Evolutionary conservation across 2,888 invertebrate genomes (phyloP), one percentile per base, ranked within the genome.

Genomic region (Junonia oenone): DNA sequence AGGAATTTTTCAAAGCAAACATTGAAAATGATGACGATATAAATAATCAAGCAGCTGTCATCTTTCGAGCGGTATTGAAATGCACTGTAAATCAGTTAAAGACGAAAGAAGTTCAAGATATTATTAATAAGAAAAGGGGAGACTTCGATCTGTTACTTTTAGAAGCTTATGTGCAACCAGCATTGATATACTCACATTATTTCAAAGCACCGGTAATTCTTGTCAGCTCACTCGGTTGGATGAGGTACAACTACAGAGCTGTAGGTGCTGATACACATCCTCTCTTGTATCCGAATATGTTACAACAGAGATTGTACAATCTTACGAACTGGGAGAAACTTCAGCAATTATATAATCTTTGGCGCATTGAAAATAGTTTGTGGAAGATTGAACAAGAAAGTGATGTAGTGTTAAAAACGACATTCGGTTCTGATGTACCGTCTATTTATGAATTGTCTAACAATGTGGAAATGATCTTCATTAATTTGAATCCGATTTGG

Each of bases 121-220:
- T 63, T 1, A 40, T 70, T 1, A n/a, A 38, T 1, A 51, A 62
- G 6, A 59, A 59, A n/a, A 55, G 64, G 17, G 51, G 55, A 0
- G 35, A 66, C 14, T 64, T 73, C 57, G 76, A 81, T 64, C 48
- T 81, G 6, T 2, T 81, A 1, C 2, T 80, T 0, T 0, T 66
- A 5, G 81, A 81, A 69, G 68, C 72, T 2, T 63, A 51, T 14
- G 26, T 63, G 0, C 58, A 64, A 49, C 59, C 68, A 0, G 56
- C 66, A 0, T 52, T 77, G 17, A 65, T 63, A 0, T 66, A 74
- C 4, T 64, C 73, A 0, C 70, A 78, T 51, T 15, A 74, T 1
- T 73, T 65, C 15, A 75, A 79, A 58, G 73, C 59, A 0, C 80
- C 81, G 0, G 66, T 71, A 0, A 78, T 81, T 6, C 66, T 66